These are phyloP conservation scores for Callimorpha dominula DNA, from an alignment of 2,888 invertebrate genomes.

Conservation along the genomic window DNA sequence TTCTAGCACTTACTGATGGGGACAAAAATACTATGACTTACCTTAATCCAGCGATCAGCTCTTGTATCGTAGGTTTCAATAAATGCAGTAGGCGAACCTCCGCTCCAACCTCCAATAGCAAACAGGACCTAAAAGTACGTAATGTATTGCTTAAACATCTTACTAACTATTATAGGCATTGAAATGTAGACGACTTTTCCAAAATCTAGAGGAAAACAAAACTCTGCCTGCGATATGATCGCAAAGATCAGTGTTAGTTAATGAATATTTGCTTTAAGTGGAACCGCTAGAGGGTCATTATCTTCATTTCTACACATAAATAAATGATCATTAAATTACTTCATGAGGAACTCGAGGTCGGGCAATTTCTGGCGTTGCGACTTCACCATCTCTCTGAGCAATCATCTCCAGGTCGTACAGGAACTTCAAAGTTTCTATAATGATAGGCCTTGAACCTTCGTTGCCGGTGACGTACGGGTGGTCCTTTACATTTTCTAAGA, in stretches of 20 bases:
- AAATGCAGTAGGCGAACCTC: conserved; percentile 91
- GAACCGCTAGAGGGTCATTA: not conserved
- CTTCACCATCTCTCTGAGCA: conserved; percentile 91
- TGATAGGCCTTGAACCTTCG: conserved; percentile 94
- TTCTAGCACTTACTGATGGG: not conserved
- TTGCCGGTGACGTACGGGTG: conserved; percentile 94
- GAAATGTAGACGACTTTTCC: not conserved
- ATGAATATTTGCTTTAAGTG: not conserved
- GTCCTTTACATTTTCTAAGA: conserved; percentile 95
- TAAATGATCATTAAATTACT: conserved; percentile 56
- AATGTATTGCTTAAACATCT: not conserved
- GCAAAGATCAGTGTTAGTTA: not conserved
- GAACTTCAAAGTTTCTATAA: conserved; percentile 96
- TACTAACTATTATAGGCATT: not conserved
- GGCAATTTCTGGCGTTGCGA: conserved; percentile 94
- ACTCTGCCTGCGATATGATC: not conserved
- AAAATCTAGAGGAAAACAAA: not conserved
- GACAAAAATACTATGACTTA: conserved; percentile 43
- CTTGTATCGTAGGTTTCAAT: conserved; percentile 96
- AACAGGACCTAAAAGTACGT: conserved; percentile 88
- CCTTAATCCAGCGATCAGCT: conserved; percentile 95
- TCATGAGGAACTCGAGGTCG: conserved; percentile 95
- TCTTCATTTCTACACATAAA: not conserved
- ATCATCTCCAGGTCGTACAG: conserved; percentile 97
- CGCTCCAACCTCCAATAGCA: conserved; percentile 87